Percentiles rank a stretch among this genome's conserved stretches.
phyloP scores from a whole-genome alignment of 2,113 vertebrate genomes.

The Chaenocephalus aceratus region DNA sequence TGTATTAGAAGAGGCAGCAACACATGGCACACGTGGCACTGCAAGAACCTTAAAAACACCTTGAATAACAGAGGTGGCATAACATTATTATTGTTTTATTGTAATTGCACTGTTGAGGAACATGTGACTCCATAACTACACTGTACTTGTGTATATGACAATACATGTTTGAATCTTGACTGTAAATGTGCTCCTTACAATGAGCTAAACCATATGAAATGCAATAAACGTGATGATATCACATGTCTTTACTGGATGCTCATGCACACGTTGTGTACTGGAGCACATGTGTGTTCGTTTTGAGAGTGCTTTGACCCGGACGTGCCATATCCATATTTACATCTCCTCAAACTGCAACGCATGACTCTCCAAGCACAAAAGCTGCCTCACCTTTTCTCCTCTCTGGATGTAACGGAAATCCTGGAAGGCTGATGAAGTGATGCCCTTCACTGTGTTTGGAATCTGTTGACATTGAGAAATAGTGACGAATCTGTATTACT shows the following conservation, averaged over 20 bases:
- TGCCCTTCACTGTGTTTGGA: conserved; percentile 16
- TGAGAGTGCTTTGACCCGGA: neutral
- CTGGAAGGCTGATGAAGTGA: conserved; percentile 11
- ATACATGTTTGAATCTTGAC: no score
- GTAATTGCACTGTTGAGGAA: no score
- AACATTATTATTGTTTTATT: neutral
- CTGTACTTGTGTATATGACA: no score
- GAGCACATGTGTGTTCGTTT: neutral
- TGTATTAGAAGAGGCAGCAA: neutral
- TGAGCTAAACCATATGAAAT: neutral
- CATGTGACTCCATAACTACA: no score
- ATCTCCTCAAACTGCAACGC: neutral
- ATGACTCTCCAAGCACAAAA: neutral
- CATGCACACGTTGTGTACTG: neutral
- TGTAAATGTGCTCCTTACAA: neutral
- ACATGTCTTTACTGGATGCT: neutral
- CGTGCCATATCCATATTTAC: neutral
- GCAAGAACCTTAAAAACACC: neutral
- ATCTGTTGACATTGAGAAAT: conserved; percentile 63
- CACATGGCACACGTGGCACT: neutral
- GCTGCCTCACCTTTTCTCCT: conserved; percentile 59
- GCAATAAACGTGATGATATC: neutral
- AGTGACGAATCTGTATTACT: conserved; percentile 31
- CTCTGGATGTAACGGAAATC: conserved; percentile 25
- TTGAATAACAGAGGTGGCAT: neutral